phyloP scores from a whole-genome alignment of 2,113 vertebrate species.

The Myocastor coypus region DNA sequence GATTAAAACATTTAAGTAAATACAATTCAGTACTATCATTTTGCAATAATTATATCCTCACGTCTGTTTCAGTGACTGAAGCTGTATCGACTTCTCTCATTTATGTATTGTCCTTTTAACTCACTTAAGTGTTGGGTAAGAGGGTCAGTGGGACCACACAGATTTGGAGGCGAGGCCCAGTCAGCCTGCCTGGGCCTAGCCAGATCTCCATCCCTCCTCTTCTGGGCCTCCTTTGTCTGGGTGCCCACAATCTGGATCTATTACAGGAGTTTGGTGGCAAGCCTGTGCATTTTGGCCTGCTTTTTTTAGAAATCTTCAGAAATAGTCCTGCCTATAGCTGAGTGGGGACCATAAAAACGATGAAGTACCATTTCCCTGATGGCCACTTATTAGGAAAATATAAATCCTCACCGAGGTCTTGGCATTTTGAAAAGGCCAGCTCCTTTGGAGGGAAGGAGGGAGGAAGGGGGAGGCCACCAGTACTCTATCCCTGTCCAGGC shows the following conservation, averaged over 20 bases:
- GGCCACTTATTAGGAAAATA: constrained; percentile 11
- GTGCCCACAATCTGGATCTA: neutral
- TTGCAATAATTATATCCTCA: neutral
- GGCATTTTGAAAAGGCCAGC: neutral
- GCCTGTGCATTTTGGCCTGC: neutral
- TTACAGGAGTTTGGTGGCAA: neutral
- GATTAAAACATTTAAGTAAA: constrained; percentile 13
- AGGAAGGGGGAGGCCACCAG: neutral
- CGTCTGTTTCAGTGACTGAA: neutral
- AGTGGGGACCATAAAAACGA: constrained; percentile 18
- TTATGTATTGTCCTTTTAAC: neutral
- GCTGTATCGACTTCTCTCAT: neutral
- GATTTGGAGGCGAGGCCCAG: neutral
- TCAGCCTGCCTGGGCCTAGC: neutral
- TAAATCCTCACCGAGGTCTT: neutral
- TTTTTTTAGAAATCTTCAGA: constrained; percentile 61
- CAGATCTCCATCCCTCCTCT: neutral
- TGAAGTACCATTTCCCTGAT: constrained; percentile 17
- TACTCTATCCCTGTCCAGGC: neutral
- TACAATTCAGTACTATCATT: constrained; percentile 22
- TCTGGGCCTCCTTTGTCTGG: neutral
- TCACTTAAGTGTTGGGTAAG: neutral
- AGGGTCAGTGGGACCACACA: neutral
- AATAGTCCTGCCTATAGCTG: neutral
- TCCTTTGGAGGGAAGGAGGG: neutral